phyloP scores from a whole-genome alignment of 1,140 invertebrate genomes.

The Zaprionus gabonicus region DNA sequence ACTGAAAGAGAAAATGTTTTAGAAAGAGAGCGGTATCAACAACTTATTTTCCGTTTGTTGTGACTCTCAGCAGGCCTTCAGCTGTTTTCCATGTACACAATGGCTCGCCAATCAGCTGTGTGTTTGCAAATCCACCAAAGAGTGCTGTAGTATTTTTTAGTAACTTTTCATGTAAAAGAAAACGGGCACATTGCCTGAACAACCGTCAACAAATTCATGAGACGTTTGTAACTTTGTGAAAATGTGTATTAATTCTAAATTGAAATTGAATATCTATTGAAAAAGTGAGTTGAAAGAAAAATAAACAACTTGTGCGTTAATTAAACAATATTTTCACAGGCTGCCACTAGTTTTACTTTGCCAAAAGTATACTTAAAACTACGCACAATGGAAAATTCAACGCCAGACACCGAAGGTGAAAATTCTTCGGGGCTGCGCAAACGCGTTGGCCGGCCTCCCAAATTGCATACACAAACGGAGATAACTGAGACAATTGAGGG shows the following conservation, averaged over 20 bases:
- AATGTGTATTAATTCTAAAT: not conserved
- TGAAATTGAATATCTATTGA: slow-evolving; percentile 8
- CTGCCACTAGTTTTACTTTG: not conserved
- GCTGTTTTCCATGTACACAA: slow-evolving; percentile 6
- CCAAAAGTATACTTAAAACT: not conserved
- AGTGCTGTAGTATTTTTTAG: slow-evolving; percentile 29
- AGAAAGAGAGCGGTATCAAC: not conserved
- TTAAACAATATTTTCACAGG: not conserved
- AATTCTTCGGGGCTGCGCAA: slow-evolving; percentile 32
- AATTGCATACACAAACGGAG: slow-evolving; percentile 7
- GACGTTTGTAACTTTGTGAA: not conserved
- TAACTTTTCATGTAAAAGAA: not conserved
- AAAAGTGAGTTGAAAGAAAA: slow-evolving; percentile 1
- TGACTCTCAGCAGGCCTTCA: slow-evolving; percentile 4
- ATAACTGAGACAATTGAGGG: slow-evolving; percentile 11
- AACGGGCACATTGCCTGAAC: slow-evolving; percentile 10
- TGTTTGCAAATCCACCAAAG: not conserved
- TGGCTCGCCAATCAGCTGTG: slow-evolving; percentile 5
- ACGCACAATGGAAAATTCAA: slow-evolving; percentile 26
- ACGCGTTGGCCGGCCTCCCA: slow-evolving; percentile 38
- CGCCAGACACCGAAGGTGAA: not conserved
- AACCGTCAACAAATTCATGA: slow-evolving; percentile 32
- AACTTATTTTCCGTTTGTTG: not conserved
- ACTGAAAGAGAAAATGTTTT: not conserved
- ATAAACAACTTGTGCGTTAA: too few relatives aligned